phyloP scores from a whole-genome alignment of 64 coral and sea anemone species.

The Montipora capricornis region DNA sequence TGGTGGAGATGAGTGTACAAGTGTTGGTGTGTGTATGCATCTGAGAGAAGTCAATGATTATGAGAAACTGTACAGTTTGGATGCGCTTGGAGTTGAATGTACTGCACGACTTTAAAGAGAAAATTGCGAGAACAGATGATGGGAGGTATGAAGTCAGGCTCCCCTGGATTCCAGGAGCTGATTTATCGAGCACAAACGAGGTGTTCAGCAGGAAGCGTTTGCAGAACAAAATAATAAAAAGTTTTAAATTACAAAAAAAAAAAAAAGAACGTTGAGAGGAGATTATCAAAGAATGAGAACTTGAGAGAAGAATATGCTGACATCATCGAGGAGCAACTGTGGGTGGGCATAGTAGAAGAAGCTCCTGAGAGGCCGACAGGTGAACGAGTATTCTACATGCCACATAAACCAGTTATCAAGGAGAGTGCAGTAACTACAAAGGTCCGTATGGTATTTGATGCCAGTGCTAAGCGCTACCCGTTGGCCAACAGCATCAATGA shows the following conservation, averaged over 20 bases:
- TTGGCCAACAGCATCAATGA: conserved; percentile 23
- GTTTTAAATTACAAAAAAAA: too few relatives aligned
- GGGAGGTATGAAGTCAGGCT: conserved; percentile 29
- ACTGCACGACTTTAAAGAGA: conserved; percentile 30
- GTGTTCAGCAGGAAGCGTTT: background rate
- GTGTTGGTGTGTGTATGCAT: background rate
- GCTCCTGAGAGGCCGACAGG: background rate
- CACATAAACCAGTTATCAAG: conserved; percentile 52
- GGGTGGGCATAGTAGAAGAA: background rate
- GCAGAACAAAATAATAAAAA: background rate
- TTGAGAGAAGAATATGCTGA: conserved; percentile 28
- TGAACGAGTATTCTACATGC: conserved; percentile 40
- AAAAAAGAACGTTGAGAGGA: background rate
- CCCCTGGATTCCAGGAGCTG: conserved; percentile 19
- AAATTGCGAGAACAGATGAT: background rate
- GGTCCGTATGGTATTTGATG: conserved; percentile 36
- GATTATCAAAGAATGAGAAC: background rate
- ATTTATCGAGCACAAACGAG: background rate
- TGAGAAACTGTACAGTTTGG: conserved; percentile 42
- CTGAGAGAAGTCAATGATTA: conserved; percentile 1
- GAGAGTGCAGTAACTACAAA: conserved; percentile 5
- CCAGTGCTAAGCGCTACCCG: background rate
- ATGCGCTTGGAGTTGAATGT: conserved; percentile 35
- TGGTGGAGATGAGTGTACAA: conserved; percentile 25
- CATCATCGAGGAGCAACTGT: conserved; percentile 52